Evolutionary conservation across 2,113 vertebrate genomes (phyloP).

Genomic region (Chloropsis cyanopogon): DNA sequence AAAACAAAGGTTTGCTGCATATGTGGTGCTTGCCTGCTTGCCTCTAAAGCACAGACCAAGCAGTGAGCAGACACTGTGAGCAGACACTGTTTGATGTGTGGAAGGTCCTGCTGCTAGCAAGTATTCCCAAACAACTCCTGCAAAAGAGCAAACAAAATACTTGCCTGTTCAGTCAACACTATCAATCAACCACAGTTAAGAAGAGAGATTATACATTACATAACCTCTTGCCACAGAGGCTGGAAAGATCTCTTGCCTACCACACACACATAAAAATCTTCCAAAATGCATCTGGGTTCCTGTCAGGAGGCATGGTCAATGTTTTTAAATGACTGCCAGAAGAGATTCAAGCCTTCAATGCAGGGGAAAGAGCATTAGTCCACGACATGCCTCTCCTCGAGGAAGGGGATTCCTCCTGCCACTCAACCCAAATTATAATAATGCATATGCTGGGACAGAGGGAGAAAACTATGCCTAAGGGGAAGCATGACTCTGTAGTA

Average conservation of each 20-base stretch:
- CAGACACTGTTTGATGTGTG: rapidly evolving
- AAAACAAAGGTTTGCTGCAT: not conserved
- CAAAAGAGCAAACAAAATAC: not conserved
- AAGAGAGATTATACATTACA: not conserved
- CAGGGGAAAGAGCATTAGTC: not conserved
- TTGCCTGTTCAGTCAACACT: not conserved
- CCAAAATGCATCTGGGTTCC: not conserved
- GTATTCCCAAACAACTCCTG: not conserved
- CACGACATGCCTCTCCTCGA: rapidly evolving
- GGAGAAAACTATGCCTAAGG: not conserved
- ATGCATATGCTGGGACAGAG: not conserved
- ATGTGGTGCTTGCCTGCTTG: not conserved
- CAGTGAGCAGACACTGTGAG: not conserved
- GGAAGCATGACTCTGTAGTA: not conserved
- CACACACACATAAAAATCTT: rapidly evolving
- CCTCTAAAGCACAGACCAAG: not conserved
- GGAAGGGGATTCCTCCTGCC: not conserved
- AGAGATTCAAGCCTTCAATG: not conserved
- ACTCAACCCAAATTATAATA: not conserved
- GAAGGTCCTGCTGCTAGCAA: not conserved
- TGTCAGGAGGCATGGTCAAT: not conserved
- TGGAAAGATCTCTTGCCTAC: not conserved
- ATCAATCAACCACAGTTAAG: not conserved
- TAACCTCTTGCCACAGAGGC: not conserved
- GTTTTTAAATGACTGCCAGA: not conserved